Conservation (phyloP, 2,797 vertebrate genomes). For the Cossypha caffra region DNA sequence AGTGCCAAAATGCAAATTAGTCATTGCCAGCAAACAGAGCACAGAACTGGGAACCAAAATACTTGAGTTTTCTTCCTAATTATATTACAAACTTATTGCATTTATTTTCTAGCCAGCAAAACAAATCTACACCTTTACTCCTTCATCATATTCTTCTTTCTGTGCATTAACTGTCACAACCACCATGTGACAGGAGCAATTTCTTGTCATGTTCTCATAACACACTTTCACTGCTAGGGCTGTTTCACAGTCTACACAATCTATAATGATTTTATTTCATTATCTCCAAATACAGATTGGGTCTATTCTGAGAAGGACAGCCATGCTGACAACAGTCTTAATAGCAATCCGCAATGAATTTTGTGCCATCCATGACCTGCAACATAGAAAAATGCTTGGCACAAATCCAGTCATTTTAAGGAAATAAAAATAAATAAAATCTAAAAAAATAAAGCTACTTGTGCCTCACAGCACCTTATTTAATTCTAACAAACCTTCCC, state of each 20-base stretch:
- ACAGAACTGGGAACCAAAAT: background rate
- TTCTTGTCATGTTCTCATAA: background rate
- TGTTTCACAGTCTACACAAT: background rate
- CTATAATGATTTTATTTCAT: background rate
- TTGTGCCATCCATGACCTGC: background rate
- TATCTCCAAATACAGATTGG: background rate
- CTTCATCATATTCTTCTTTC: background rate
- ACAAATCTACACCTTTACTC: background rate
- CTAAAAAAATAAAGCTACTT: background rate
- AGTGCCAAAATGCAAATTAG: background rate
- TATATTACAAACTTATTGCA: background rate
- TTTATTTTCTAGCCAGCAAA: background rate
- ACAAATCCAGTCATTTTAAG: background rate
- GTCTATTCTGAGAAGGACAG: background rate
- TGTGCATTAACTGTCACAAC: background rate
- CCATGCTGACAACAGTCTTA: background rate
- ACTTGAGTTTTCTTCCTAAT: background rate
- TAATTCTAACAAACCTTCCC: background rate
- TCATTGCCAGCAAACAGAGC: background rate
- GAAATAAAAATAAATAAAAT: background rate
- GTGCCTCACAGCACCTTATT: background rate
- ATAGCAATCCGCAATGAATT: background rate
- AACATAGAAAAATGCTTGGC: background rate
- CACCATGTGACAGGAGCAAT: background rate
- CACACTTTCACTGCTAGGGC: background rate